Conservation (phyloP, 2,113 vertebrate species). For the Shinisaurus crocodilurus region DNA sequence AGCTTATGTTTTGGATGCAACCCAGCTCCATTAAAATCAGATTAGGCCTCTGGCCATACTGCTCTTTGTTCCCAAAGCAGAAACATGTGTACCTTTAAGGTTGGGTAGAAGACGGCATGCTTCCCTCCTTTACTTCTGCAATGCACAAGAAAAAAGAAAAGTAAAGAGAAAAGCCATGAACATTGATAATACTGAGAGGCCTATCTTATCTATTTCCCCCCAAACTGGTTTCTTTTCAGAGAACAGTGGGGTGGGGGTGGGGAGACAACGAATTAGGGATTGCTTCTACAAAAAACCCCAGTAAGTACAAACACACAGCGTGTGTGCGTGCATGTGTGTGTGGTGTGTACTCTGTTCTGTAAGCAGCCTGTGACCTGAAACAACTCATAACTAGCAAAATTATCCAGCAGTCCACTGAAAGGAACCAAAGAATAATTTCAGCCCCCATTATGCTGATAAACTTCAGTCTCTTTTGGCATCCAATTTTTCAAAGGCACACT, state of each 20-base stretch:
- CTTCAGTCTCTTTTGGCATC: neutral
- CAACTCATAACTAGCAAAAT: neutral
- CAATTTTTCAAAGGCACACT: neutral
- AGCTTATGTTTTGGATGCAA: neutral
- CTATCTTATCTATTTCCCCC: neutral
- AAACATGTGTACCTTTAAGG: constrained; percentile 84
- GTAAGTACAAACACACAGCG: neutral
- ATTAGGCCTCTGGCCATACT: neutral
- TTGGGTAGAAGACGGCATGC: constrained; percentile 91
- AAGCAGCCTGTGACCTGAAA: fast-evolving
- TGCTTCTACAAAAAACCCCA: neutral
- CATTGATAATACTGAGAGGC: constrained; percentile 8
- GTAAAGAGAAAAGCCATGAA: neutral
- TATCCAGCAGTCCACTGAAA: neutral
- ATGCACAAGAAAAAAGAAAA: constrained; percentile 27
- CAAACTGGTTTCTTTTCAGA: neutral
- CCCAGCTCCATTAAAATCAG: neutral
- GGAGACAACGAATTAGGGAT: neutral
- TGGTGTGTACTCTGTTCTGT: fast-evolving
- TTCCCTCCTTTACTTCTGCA: constrained; percentile 87
- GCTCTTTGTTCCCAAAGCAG: constrained; percentile 1
- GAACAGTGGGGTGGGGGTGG: constrained; percentile 1
- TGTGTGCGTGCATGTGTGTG: too few species aligned
- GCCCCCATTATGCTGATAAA: neutral
- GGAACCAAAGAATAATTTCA: neutral